Conservation (phyloP, 2,888 invertebrate species). For the Deroplatys truncata region DNA sequence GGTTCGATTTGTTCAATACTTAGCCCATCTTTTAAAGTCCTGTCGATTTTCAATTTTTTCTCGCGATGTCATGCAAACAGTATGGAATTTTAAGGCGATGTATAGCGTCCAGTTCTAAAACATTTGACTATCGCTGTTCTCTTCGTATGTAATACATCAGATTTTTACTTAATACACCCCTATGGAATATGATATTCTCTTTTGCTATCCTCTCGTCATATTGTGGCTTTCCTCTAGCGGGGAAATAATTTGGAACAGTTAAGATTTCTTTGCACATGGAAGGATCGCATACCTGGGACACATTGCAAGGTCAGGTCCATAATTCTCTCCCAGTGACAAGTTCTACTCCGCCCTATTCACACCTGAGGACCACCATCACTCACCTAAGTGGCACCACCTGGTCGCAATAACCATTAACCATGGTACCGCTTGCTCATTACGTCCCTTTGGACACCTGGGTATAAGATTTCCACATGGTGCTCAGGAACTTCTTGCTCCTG, state of each 20-base stretch:
- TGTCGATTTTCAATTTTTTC: too few relatives aligned
- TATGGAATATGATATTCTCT: not conserved
- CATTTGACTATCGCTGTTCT: too few relatives aligned
- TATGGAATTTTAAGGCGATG: too few relatives aligned
- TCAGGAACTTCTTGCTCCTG: too few relatives aligned
- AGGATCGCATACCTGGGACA: not conserved
- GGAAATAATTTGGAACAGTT: not conserved
- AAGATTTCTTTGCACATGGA: not conserved
- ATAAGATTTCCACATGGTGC: too few relatives aligned
- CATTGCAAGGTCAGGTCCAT: not conserved
- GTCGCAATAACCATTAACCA: not conserved
- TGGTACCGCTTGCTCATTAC: not conserved
- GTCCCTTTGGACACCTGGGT: not conserved
- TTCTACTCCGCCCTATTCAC: constrained; percentile 7
- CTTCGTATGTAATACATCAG: too few relatives aligned
- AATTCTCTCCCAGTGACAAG: not conserved
- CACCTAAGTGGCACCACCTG: not conserved
- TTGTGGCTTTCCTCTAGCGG: not conserved
- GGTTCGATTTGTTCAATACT: too few relatives aligned
- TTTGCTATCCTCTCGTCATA: not conserved
- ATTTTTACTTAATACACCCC: too few relatives aligned
- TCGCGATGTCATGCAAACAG: too few relatives aligned
- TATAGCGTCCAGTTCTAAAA: too few relatives aligned
- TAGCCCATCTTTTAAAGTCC: too few relatives aligned
- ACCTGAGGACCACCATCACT: constrained; percentile 12